Evolutionary conservation across 1,140 invertebrate species (phyloP).

Genomic region (Papilio helenus): DNA sequence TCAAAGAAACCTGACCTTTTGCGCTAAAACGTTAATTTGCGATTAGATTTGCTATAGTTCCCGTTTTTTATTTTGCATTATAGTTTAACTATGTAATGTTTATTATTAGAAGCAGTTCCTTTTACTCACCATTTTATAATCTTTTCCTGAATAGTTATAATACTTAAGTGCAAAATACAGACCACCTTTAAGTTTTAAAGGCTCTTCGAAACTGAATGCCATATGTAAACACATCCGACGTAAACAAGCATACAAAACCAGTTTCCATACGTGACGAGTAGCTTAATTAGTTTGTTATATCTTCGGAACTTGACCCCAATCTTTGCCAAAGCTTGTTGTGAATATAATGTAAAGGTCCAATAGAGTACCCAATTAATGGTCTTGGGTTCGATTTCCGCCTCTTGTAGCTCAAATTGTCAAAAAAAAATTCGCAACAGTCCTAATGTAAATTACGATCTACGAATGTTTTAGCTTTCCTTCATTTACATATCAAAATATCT

Average conservation of each 20-base stretch:
- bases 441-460: neutral
- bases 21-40: neutral
- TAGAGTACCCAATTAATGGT: neutral
- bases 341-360: neutral
- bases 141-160: neutral
- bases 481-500: neutral
- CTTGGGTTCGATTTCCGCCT: neutral
- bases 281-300: neutral
- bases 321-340: neutral
- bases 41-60: too few relatives aligned
- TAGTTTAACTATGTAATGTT: too few relatives aligned
- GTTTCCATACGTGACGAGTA: neutral
- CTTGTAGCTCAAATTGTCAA: neutral
- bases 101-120: neutral
- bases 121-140: conserved; percentile 7
- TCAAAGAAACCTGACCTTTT: neutral
- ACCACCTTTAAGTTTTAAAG: neutral
- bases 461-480: neutral
- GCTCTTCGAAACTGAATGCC: neutral
- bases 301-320: conserved; percentile 1
- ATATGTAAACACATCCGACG: neutral
- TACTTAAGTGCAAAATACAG: neutral
- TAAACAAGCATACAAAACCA: conserved; percentile 3
- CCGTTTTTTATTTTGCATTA: too few relatives aligned
- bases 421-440: neutral